Evolutionary conservation across 2,888 invertebrate genomes (phyloP), one percentile per base, ranked within the genome.

Genomic region (Drosophila siamana): DNA sequence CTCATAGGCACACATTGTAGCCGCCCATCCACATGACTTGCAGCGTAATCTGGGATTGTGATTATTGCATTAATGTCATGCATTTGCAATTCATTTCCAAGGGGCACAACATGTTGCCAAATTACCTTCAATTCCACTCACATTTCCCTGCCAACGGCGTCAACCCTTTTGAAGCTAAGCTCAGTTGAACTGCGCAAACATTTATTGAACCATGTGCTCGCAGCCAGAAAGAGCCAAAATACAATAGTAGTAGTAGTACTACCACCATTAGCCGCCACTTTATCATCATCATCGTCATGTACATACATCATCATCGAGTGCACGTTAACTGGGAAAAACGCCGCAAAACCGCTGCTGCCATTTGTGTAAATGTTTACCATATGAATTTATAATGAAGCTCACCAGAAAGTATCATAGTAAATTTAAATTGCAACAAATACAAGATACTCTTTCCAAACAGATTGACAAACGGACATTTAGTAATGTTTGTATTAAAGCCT

Each of bases 361-460:
- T 75, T 86, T 84, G 87, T 84, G 68, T 65, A 84, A 84, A 84
- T 84, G 73, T 88, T 84, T 84, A 86, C 81, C 68, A 65, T 61
- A 63, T 75, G 89, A 80, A 88, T 88, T 86, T 78, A 71, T 74
- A 83, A 88, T 80, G 70, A 86, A 69, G 64, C 65, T 56, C 48
- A 38, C 38, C 44, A 47, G 67, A 62, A 66, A 47, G 28, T 40
- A 54, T 22, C 7, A 24, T 8, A n/a, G 13, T 11, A 3, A 26
- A 40, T 6, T 26, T 1, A 15, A 8, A 2, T 13, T 16, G 38
- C 7, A 9, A 8, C 46, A 24, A 54, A 54, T 3, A 22, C 4
- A 6, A 24, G 4, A 48, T 68, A 64, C 74, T 33, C 68, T 78
- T 7, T 9, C 8, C 8, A 13, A 33, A n/a, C n/a, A n/a, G n/a